Percentiles rank a stretch among this genome's conserved stretches.
phyloP scores from a whole-genome alignment of 2,113 vertebrate genomes.

The Grus americana region DNA sequence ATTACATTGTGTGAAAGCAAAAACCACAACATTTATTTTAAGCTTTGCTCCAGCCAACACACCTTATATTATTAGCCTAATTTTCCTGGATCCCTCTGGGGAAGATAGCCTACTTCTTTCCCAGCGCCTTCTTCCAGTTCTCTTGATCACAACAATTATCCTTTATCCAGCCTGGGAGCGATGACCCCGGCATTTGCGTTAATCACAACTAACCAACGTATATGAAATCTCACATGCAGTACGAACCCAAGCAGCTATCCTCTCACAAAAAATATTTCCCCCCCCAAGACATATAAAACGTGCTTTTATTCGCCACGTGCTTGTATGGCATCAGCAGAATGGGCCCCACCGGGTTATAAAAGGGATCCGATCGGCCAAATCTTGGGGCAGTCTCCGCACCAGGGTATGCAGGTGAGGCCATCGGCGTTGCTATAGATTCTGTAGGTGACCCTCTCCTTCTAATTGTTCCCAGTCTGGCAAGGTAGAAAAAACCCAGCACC shows the following conservation, averaged over 20 bases:
- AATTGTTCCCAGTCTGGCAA: not conserved
- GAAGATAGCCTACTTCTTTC: not conserved
- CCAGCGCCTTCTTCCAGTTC: not conserved
- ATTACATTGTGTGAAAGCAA: not conserved
- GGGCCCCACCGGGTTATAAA: not conserved
- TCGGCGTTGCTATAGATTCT: not conserved
- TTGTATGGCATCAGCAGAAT: not conserved
- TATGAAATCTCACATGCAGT: not conserved
- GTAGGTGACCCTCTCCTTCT: not conserved
- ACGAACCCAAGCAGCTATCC: not conserved
- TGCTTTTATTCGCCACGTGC: not conserved
- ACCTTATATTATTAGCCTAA: not conserved
- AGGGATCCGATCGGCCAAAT: not conserved
- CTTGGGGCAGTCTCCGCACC: not conserved
- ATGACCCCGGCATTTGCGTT: not conserved
- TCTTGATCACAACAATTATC: not conserved
- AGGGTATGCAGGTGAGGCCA: not conserved
- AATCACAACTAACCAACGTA: not conserved
- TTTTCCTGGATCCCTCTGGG: not conserved
- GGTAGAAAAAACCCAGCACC: not conserved
- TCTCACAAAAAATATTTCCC: not conserved
- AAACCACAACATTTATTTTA: not conserved
- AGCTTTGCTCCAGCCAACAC: not conserved
- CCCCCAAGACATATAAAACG: not conserved
- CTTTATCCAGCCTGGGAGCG: not conserved